phyloP scores from a whole-genome alignment of 2,888 invertebrate species.

The Nomada ferruginata region DNA sequence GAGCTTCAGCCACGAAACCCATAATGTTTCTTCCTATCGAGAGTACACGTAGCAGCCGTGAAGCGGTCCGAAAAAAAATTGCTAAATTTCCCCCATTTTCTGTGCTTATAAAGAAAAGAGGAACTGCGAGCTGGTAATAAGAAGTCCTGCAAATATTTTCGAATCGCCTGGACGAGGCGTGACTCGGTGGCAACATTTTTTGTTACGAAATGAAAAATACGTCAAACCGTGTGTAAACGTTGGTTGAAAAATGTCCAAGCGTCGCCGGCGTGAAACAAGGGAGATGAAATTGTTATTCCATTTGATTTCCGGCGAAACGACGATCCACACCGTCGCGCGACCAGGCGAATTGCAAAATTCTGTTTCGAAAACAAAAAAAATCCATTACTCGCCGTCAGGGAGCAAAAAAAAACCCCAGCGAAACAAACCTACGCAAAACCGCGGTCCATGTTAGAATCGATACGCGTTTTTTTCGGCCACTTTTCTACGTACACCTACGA shows the following conservation, averaged over 20 bases:
- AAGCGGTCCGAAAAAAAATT: not conserved
- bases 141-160: conserved; percentile 24
- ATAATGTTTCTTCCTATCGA: too few species aligned
- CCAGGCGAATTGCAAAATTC: conserved; percentile 24
- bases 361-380: conserved; percentile 22
- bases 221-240: not conserved
- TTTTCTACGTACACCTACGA: not conserved
- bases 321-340: not conserved
- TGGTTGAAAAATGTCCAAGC: conserved; percentile 18
- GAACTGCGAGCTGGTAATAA: too few species aligned
- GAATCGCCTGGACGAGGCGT: not conserved
- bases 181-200: conserved; percentile 12
- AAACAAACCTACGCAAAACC: not conserved
- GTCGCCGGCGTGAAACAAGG: conserved; percentile 1
- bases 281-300: conserved; percentile 30
- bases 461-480: not conserved
- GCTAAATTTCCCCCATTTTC: not conserved
- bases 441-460: conserved; percentile 8
- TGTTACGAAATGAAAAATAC: not conserved
- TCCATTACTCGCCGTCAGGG: conserved; percentile 17
- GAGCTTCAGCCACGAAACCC: too few species aligned
- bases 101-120: too few species aligned
- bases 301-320: conserved; percentile 7
- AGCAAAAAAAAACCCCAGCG: not conserved
- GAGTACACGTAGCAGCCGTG: too few species aligned